phyloP scores from a whole-genome alignment of 2,113 vertebrate genomes.

The Herpetotheres cachinnans region DNA sequence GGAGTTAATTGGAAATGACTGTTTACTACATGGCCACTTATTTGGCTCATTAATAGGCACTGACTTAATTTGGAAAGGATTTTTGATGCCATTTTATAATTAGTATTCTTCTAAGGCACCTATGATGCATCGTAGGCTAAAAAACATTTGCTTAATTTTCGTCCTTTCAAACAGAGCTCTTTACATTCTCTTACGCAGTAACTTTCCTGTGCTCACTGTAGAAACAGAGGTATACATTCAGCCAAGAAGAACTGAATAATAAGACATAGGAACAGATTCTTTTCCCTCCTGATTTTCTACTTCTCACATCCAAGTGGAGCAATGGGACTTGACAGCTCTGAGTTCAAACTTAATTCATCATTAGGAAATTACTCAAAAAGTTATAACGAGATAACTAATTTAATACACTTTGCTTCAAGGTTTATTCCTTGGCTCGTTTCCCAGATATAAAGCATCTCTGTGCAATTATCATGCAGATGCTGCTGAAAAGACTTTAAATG shows the following conservation, averaged over 20 bases:
- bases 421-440: slow-evolving; percentile 77
- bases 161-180: neutral
- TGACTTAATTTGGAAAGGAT: slow-evolving; percentile 27
- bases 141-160: neutral
- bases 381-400: slow-evolving; percentile 78
- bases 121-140: slow-evolving; percentile 4
- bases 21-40: slow-evolving; percentile 22
- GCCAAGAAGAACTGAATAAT: neutral
- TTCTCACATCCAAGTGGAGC: slow-evolving; percentile 52
- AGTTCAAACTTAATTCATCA: slow-evolving; percentile 68
- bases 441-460: slow-evolving; percentile 73
- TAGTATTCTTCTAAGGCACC: slow-evolving; percentile 37
- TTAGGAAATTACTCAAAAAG: slow-evolving; percentile 76
- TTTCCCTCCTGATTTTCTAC: slow-evolving; percentile 47
- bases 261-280: neutral
- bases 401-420: slow-evolving; percentile 79
- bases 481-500: slow-evolving; percentile 68
- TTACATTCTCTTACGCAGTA: neutral
- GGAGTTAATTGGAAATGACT: slow-evolving; percentile 29
- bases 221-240: neutral
- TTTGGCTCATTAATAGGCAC: slow-evolving; percentile 30
- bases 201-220: neutral
- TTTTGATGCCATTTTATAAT: slow-evolving; percentile 41
- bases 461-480: slow-evolving; percentile 76
- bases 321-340: slow-evolving; percentile 64